Conservation (phyloP, 1,140 invertebrate genomes). For the Orussus abietinus region DNA sequence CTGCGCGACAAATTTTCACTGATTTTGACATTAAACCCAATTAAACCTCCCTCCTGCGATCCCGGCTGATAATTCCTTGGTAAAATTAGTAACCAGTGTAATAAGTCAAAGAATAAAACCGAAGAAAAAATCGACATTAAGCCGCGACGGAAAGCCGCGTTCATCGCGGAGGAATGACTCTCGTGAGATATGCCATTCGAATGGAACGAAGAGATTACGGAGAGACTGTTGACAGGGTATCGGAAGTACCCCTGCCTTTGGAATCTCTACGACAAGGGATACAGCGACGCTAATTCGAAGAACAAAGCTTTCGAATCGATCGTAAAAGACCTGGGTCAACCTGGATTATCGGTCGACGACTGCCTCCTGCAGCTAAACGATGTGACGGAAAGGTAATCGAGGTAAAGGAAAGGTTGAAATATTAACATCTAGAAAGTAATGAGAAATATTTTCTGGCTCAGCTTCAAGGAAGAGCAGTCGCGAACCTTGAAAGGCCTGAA, state of each 20-base stretch:
- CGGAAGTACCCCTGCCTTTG: slow-evolving; percentile 36
- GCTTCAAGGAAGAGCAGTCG: slow-evolving; percentile 30
- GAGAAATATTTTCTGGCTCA: slow-evolving; percentile 11
- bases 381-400: slow-evolving; percentile 36
- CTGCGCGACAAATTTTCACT: too few relatives aligned
- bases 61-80: too few relatives aligned
- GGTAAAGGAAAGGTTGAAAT: slow-evolving; percentile 7
- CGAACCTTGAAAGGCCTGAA: slow-evolving; percentile 22
- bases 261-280: slow-evolving; percentile 31
- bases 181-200: slow-evolving; percentile 24
- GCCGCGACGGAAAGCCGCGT: too few relatives aligned
- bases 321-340: slow-evolving; percentile 22
- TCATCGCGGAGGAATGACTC: too few relatives aligned
- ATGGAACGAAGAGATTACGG: slow-evolving; percentile 29
- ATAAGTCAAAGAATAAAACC: too few relatives aligned
- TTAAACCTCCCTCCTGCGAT: too few relatives aligned
- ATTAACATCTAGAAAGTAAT: slow-evolving; percentile 2
- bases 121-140: too few relatives aligned
- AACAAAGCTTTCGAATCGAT: slow-evolving; percentile 26
- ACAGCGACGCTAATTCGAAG: slow-evolving; percentile 26
- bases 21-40: too few relatives aligned
- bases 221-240: slow-evolving; percentile 30
- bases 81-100: too few relatives aligned
- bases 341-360: slow-evolving; percentile 23
- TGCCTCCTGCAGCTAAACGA: slow-evolving; percentile 29